Conservation (phyloP, 1,140 invertebrate species). For the Drosophila sp. region DNA sequence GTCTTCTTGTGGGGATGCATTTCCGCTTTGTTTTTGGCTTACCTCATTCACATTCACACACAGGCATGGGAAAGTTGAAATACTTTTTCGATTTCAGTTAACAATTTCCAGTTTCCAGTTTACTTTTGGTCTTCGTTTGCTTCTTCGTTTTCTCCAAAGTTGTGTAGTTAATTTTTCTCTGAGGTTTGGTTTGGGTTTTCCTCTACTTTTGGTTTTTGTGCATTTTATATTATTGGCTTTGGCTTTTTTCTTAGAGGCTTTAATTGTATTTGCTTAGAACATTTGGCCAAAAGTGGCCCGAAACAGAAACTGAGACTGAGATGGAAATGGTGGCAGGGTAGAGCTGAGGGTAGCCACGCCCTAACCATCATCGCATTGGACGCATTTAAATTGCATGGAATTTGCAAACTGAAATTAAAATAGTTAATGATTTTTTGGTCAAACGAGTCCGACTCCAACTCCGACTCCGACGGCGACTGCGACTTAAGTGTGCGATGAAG, state of each 20-base stretch:
- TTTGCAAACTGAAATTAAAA: conserved; percentile 80
- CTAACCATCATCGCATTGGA: conserved; percentile 46
- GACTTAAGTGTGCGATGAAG: conserved; percentile 14
- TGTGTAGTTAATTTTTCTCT: conserved; percentile 14
- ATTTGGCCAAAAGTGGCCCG: conserved; percentile 63
- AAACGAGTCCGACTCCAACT: conserved; percentile 38
- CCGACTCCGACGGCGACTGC: background rate
- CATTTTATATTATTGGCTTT: conserved; percentile 78
- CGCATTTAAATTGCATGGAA: conserved; percentile 78
- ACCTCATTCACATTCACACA: background rate
- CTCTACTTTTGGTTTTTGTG: conserved; percentile 61
- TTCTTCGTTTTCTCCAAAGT: background rate
- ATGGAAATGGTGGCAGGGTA: background rate
- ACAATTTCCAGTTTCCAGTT: background rate
- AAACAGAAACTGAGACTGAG: background rate
- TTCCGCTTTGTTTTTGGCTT: background rate
- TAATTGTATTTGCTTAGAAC: conserved; percentile 75
- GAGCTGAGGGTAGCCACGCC: conserved; percentile 26
- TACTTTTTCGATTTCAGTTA: conserved; percentile 2
- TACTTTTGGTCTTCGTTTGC: background rate
- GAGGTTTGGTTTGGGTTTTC: conserved; percentile 43
- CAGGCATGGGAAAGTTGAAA: background rate
- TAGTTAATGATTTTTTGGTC: conserved; percentile 79
- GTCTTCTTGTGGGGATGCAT: too few relatives aligned
- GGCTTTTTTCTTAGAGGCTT: conserved; percentile 70